Base-by-base conservation (phyloP, 92 coral and sea anemone genomes). In the Zoanthus sansibaricus region DNA sequence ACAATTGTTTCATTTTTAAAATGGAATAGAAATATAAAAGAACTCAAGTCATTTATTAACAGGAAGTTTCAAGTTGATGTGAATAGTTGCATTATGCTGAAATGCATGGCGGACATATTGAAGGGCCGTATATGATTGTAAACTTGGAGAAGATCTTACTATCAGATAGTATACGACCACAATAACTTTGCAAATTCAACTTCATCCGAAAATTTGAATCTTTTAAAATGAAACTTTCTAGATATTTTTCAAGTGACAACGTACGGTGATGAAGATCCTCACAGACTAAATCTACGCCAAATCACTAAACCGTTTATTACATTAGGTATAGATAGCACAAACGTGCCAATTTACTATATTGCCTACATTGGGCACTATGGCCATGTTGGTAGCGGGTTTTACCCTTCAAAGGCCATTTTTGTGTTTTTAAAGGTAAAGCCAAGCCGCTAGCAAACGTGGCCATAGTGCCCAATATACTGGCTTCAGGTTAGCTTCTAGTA, bases 51-150 rank as follows among this genome's bases (percentile, higher is more conserved):
- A 49, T 72, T 72, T 31, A 49, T 72, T 32, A 72, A 72, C 52
- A 52, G 33, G 42, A 33, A 13, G 33, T n/a, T 72, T 72, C 76
- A 72, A 72, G 76, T 72, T 33, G 76, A 72, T 44, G 76, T 9
- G 76, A 72, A 17, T 13, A 15, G 42, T 49, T 72, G 76, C 49
- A 72, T 20, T 49, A 37, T 37, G 42, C 42, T 2, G 42, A 37
- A 37, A 72, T 46, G 37, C 31, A 71, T 55, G 71, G 72, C 52
- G 83, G 83, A 52, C 70, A 78, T 25, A 78, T 37, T 25, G 83
- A 69, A 10, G 83, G 17, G 69, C 70, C 48, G 69, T 37, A 37
- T 4, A 52, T 69, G 70, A 49, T 10, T 78, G 83, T 52, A 78
- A 78, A 78, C 68, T 16, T 51, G 70, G 70, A 52, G 68, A 54